These are phyloP conservation scores for Paraescarpia echinospica DNA, from an alignment of 1,140 invertebrate species.

Conservation along the genomic window DNA sequence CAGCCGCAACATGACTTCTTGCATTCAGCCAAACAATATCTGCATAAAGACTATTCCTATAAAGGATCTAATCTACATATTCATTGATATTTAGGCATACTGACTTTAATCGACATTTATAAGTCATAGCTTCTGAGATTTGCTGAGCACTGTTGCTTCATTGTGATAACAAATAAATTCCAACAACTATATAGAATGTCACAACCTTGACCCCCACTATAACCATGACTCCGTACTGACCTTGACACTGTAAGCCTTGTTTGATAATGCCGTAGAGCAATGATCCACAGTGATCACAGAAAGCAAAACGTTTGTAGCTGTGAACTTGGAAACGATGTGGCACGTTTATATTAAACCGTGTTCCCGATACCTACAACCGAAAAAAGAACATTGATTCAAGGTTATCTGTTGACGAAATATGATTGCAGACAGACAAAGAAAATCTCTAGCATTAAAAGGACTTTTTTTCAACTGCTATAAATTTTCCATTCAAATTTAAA, in stretches of 20 bases:
- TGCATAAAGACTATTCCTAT: too few species aligned
- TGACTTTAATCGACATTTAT: neutral
- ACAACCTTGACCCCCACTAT: neutral
- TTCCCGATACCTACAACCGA: constrained; percentile 46
- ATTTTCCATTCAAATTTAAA: too few species aligned
- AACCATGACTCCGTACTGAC: constrained; percentile 58
- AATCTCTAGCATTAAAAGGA: too few species aligned
- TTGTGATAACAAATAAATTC: neutral
- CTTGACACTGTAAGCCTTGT: constrained; percentile 97
- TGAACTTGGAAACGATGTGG: constrained; percentile 87
- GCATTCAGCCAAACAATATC: too few species aligned
- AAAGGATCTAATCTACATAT: too few species aligned
- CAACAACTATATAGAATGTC: neutral
- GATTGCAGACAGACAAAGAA: too few species aligned
- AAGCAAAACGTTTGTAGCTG: constrained; percentile 96
- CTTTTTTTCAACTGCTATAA: too few species aligned
- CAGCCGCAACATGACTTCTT: too few species aligned
- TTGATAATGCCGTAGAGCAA: constrained; percentile 92
- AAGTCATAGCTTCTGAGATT: neutral
- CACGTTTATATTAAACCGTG: constrained; percentile 95
- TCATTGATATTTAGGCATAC: too few species aligned
- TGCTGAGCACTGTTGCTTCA: neutral
- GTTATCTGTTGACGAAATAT: too few species aligned
- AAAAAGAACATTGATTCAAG: constrained; percentile 18
- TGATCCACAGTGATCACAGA: constrained; percentile 99